Percentiles rank a stretch among this genome's conserved stretches.
Evolutionary conservation across 2,888 invertebrate genomes (phyloP).

Genomic region (Chrysina gloriosa): DNA sequence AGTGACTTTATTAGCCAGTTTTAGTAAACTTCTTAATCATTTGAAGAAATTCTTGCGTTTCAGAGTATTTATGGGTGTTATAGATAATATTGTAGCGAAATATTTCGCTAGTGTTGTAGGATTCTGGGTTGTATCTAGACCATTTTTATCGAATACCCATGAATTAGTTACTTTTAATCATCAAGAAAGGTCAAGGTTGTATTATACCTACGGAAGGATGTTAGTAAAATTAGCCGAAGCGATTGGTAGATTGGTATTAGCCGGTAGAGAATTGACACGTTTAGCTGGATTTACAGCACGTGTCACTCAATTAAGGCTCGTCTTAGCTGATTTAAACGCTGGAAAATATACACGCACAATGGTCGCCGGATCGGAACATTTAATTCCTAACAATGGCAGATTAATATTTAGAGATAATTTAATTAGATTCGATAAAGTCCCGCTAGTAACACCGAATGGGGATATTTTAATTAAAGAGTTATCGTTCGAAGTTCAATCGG

Average conservation of each 20-base stretch:
- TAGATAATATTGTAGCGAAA: constrained; percentile 97
- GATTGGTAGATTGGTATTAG: constrained; percentile 93
- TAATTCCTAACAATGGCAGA: constrained; percentile 79
- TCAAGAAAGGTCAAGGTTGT: constrained; percentile 82
- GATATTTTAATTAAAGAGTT: constrained; percentile 92
- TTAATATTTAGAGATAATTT: constrained; percentile 88
- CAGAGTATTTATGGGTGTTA: constrained; percentile 89
- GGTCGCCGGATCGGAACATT: constrained; percentile 66
- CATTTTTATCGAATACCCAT: constrained; percentile 86
- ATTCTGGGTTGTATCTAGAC: constrained; percentile 93
- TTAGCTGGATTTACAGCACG: constrained; percentile 94
- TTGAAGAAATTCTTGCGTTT: constrained; percentile 89
- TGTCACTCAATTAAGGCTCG: constrained; percentile 88
- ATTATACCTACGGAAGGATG: constrained; percentile 98
- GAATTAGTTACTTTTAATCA: constrained; percentile 75
- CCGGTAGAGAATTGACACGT: constrained; percentile 93
- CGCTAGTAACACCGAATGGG: constrained; percentile 97
- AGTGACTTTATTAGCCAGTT: constrained; percentile 86
- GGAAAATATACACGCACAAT: constrained; percentile 80
- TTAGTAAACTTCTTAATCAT: constrained; percentile 88
- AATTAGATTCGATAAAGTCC: constrained; percentile 92
- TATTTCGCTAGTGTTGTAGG: constrained; percentile 97
- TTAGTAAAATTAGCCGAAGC: constrained; percentile 96
- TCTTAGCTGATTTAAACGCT: constrained; percentile 83
- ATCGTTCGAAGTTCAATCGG: constrained; percentile 87